These are phyloP conservation scores for Labia minor DNA, from an alignment of 2,888 invertebrate species.

Conservation along the genomic window DNA sequence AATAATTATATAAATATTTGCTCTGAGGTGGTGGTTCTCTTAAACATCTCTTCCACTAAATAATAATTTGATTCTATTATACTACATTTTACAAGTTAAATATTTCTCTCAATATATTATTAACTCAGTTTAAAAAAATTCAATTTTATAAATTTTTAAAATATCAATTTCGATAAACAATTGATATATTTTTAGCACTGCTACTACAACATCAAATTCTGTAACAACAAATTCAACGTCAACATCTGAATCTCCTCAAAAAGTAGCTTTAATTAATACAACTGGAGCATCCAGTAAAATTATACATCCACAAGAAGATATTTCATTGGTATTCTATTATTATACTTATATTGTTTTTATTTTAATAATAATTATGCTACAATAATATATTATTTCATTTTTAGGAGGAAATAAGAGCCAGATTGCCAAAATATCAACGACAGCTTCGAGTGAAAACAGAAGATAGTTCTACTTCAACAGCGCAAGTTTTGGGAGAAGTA, in stretches of 20 bases:
- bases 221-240: conserved; percentile 21
- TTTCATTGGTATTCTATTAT: conserved; percentile 49
- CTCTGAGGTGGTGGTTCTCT: too few relatives aligned
- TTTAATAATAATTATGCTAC: background rate
- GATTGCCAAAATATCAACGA: conserved; percentile 54
- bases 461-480: conserved; percentile 33
- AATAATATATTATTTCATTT: conserved; percentile 24
- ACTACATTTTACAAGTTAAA: too few relatives aligned
- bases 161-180: too few relatives aligned
- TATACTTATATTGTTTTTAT: conserved; percentile 2
- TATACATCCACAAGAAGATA: conserved; percentile 86
- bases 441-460: conserved; percentile 35
- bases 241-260: conserved; percentile 32
- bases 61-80: too few relatives aligned
- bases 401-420: conserved; percentile 68
- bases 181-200: conserved; percentile 18
- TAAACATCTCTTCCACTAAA: too few relatives aligned
- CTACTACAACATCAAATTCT: conserved; percentile 21
- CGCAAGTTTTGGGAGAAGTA: conserved; percentile 21
- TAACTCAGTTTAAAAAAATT: too few relatives aligned
- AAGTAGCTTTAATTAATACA: conserved; percentile 54
- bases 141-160: too few relatives aligned
- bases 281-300: conserved; percentile 79
- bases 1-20: too few relatives aligned
- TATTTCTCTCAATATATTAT: too few relatives aligned